A percentile compares a stretch with the other conserved stretches of the same genome.
phyloP scores from a whole-genome alignment of 2,113 vertebrate species.

The Stomatorhinus ivindoensis region DNA sequence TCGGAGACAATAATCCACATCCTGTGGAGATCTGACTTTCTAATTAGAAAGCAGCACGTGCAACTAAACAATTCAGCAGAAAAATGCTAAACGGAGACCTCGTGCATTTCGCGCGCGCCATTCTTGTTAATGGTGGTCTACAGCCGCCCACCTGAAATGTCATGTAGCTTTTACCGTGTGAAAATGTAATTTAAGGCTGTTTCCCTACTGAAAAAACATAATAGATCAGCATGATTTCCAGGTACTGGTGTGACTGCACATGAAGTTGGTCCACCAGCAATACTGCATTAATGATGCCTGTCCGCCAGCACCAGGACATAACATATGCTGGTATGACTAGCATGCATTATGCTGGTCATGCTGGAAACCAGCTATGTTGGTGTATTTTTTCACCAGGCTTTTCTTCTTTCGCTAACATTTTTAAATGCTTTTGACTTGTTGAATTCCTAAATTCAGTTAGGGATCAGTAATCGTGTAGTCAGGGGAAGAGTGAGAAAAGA shows the following conservation, averaged over 20 bases:
- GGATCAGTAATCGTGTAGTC: background rate
- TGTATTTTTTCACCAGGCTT: background rate
- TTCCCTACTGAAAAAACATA: background rate
- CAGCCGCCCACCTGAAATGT: background rate
- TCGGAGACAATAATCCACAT: background rate
- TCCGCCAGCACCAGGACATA: background rate
- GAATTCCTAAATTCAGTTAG: background rate
- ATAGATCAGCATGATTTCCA: background rate
- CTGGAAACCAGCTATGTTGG: background rate
- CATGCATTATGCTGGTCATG: too few relatives aligned
- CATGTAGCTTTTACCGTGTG: background rate
- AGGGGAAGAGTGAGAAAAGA: background rate
- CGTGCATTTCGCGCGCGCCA: background rate
- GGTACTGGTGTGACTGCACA: background rate
- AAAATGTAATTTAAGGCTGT: background rate
- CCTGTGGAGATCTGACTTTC: background rate
- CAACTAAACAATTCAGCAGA: background rate
- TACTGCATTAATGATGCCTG: background rate
- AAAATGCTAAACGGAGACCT: background rate
- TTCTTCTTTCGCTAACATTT: background rate
- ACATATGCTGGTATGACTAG: background rate
- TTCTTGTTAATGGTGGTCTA: background rate
- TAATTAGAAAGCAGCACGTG: background rate
- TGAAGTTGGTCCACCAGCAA: background rate
- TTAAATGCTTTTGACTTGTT: background rate